phyloP scores from a whole-genome alignment of 1,140 invertebrate genomes.

The Zaprionus tsacasi region DNA sequence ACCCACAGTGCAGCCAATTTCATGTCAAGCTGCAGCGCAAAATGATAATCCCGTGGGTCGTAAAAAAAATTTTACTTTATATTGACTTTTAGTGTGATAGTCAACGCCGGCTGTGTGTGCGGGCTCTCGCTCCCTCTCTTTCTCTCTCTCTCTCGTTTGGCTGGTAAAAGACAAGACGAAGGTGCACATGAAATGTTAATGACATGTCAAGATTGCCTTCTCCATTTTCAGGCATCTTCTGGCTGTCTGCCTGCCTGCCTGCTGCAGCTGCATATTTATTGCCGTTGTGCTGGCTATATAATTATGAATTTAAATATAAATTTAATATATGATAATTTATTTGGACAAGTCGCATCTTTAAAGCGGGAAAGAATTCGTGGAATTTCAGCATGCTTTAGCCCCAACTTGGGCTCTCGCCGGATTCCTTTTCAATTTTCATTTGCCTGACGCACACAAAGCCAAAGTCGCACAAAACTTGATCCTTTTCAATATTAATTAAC shows the following conservation, averaged over 20 bases:
- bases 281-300: conserved; percentile 3
- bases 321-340: background rate
- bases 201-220: conserved; percentile 77
- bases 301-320: conserved; percentile 15
- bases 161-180: conserved; percentile 63
- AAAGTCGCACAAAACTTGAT: conserved; percentile 78
- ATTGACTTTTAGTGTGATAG: conserved; percentile 82
- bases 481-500: conserved; percentile 84
- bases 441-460: conserved; percentile 47
- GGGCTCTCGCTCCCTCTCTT: background rate
- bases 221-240: conserved; percentile 21
- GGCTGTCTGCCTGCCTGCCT: background rate
- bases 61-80: conserved; percentile 82
- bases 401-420: conserved; percentile 21
- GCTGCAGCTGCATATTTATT: conserved; percentile 59
- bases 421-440: conserved; percentile 67
- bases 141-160: conserved; percentile 1
- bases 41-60: conserved; percentile 79
- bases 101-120: conserved; percentile 48
- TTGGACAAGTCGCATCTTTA: background rate
- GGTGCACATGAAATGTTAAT: conserved; percentile 82
- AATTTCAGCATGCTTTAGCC: conserved; percentile 16
- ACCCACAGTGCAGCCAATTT: conserved; percentile 82
- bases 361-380: conserved; percentile 17
- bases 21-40: conserved; percentile 78